Percentiles rank a stretch among this genome's conserved stretches.
phyloP scores from a whole-genome alignment of 92 coral and sea anemone species.

The Umimayanthus chanpuru region DNA sequence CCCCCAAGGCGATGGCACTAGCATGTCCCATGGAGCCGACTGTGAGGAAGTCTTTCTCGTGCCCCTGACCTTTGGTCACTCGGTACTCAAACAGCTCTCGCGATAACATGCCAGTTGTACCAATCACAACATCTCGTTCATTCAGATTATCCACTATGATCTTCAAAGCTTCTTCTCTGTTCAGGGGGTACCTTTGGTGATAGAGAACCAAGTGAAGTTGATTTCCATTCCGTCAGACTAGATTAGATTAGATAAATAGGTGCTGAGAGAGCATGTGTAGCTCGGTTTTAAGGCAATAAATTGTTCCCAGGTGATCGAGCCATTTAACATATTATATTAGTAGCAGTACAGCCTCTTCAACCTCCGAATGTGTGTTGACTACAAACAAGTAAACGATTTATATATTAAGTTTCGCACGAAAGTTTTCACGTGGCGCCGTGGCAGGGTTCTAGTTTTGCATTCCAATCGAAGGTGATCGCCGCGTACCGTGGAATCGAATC shows the following conservation, averaged over 20 bases:
- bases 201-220: background rate
- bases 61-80: constrained; percentile 92
- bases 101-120: constrained; percentile 98
- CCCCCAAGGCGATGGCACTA: constrained; percentile 93
- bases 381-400: too few species aligned
- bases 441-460: too few species aligned
- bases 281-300: too few species aligned
- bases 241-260: background rate
- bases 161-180: constrained; percentile 88
- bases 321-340: too few species aligned
- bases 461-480: too few species aligned
- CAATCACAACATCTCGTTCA: constrained; percentile 94
- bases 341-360: too few species aligned
- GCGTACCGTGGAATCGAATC: too few species aligned
- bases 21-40: constrained; percentile 99
- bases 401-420: too few species aligned
- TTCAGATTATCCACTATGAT: constrained; percentile 77
- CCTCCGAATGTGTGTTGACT: too few species aligned
- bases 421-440: too few species aligned
- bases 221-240: background rate
- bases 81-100: constrained; percentile 98
- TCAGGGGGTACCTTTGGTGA: constrained; percentile 71
- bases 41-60: constrained; percentile 95
- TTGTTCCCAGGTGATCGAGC: too few species aligned
- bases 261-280: too few species aligned